Evolutionary conservation across 2,888 invertebrate genomes (phyloP).

Genomic region (Himalopsyche tibetana): DNA sequence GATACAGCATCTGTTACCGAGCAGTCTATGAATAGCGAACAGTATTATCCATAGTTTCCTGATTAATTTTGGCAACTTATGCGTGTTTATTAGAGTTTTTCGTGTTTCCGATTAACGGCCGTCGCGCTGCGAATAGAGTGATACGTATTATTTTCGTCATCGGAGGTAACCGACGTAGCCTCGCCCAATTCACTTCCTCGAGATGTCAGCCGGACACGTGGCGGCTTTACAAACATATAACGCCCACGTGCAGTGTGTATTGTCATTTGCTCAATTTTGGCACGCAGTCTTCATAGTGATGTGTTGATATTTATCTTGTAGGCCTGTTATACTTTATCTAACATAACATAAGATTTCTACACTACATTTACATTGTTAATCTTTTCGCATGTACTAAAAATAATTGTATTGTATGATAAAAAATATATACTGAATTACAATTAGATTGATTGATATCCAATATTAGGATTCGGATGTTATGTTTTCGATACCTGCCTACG

Average conservation of each 20-base stretch:
- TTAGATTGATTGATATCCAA: no score
- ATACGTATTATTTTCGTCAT: background rate
- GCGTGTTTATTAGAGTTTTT: background rate
- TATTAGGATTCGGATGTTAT: no score
- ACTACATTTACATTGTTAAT: no score
- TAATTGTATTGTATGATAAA: no score
- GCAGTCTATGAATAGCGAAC: no score
- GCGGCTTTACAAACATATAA: background rate
- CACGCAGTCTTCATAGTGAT: constrained; percentile 13
- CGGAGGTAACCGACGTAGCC: constrained; percentile 1
- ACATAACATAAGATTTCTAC: background rate
- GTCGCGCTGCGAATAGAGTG: background rate
- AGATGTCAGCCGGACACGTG: constrained; percentile 37
- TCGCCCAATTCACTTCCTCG: constrained; percentile 34
- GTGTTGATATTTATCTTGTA: background rate
- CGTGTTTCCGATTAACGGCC: constrained; percentile 2
- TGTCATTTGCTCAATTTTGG: constrained; percentile 31
- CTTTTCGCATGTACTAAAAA: no score
- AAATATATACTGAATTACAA: no score
- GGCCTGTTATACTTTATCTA: background rate
- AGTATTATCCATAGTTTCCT: no score
- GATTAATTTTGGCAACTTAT: background rate
- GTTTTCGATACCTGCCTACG: no score
- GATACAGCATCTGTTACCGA: no score
- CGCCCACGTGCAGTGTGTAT: constrained; percentile 13